Evolutionary conservation across 2,888 invertebrate species (phyloP).

Genomic region (Ophion costatus): DNA sequence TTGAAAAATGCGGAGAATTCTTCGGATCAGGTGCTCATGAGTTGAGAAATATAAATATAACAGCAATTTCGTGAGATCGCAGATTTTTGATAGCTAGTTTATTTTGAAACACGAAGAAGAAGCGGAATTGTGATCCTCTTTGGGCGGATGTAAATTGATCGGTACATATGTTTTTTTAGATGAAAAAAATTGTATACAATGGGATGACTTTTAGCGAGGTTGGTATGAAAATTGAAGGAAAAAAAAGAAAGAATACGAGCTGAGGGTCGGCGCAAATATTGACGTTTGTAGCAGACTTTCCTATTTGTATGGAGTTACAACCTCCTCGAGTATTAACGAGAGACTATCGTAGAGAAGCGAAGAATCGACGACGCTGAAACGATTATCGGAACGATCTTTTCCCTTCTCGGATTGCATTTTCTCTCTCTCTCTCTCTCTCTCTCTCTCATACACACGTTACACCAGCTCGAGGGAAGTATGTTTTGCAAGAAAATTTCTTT

Average conservation of each 20-base stretch:
- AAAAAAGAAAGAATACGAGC: not conserved
- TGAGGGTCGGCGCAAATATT: not conserved
- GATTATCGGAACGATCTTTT: not conserved
- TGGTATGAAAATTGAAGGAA: not conserved
- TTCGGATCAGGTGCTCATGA: no score
- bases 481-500: conserved; percentile 13
- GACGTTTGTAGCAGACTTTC: not conserved
- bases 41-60: no score
- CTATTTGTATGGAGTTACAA: conserved; percentile 26
- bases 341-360: not conserved
- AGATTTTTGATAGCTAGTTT: not conserved
- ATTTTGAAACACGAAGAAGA: not conserved
- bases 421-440: not conserved
- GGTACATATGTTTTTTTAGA: not conserved
- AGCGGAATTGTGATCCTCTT: not conserved
- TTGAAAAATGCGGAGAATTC: no score
- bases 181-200: not conserved
- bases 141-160: not conserved
- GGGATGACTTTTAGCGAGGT: not conserved
- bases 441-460: not conserved
- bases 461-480: conserved; percentile 1
- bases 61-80: no score
- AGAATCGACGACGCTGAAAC: conserved; percentile 16
- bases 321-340: conserved; percentile 42
- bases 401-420: not conserved